These are phyloP conservation scores for Phocides pigmalion DNA, from an alignment of 1,140 invertebrate genomes.

Conservation along the genomic window DNA sequence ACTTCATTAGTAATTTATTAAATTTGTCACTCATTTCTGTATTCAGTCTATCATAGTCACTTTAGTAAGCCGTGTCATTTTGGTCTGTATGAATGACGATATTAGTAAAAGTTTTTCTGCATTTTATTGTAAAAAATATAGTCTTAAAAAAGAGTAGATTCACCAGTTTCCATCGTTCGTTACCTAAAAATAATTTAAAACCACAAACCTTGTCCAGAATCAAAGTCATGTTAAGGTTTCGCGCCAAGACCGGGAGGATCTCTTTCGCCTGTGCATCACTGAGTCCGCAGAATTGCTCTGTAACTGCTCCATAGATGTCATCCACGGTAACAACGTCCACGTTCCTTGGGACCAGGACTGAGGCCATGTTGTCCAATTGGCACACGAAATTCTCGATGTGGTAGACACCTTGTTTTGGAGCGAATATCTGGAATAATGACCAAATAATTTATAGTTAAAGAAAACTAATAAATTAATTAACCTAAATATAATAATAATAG, in stretches of 20 bases:
- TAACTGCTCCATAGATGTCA: constrained; percentile 55
- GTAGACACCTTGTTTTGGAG: constrained; percentile 43
- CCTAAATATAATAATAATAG: too few relatives aligned
- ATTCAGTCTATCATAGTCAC: too few relatives aligned
- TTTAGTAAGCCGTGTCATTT: too few relatives aligned
- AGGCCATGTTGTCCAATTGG: constrained; percentile 52
- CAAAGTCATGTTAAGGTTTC: constrained; percentile 82
- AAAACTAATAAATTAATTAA: too few relatives aligned
- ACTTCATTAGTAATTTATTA: too few relatives aligned
- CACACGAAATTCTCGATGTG: constrained; percentile 59
- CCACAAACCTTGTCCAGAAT: constrained; percentile 80
- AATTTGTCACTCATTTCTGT: too few relatives aligned
- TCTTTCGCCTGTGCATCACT: constrained; percentile 70
- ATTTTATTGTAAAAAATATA: too few relatives aligned
- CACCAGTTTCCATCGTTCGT: too few relatives aligned
- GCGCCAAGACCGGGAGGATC: constrained; percentile 72
- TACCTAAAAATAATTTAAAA: neutral
- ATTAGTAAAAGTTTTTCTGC: too few relatives aligned
- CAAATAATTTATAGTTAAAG: too few relatives aligned
- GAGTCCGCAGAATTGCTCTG: constrained; percentile 77
- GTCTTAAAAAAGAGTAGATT: too few relatives aligned
- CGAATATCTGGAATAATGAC: constrained; percentile 48
- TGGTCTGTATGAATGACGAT: too few relatives aligned
- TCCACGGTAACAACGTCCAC: constrained; percentile 56
- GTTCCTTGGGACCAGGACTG: constrained; percentile 45